Evolutionary conservation across 2,888 invertebrate species (phyloP).

Genomic region (Himalopsyche anomala): DNA sequence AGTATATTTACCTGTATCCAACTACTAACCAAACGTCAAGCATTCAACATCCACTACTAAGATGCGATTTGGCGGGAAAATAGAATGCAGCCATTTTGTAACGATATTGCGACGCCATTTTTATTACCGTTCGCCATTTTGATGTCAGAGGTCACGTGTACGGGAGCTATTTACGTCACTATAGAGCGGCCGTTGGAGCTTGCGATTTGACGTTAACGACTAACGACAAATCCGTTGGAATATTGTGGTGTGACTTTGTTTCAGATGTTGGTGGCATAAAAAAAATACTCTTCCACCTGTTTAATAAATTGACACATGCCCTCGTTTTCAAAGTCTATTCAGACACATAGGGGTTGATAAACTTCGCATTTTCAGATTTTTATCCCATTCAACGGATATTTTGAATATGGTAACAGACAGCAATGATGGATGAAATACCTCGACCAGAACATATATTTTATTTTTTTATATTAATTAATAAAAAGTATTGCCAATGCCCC

Average conservation of each 20-base stretch:
- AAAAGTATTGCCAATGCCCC: too few species aligned
- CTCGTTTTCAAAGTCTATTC: too few species aligned
- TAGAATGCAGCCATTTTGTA: constrained; percentile 6
- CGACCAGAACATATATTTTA: too few species aligned
- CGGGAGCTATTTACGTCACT: background rate
- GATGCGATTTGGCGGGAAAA: background rate
- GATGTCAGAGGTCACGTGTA: background rate
- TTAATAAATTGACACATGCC: too few species aligned
- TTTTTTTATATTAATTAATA: too few species aligned
- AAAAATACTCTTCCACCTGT: too few species aligned
- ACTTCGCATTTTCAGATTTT: background rate
- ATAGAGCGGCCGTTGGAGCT: background rate
- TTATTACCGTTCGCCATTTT: constrained; percentile 13
- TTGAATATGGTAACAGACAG: too few species aligned
- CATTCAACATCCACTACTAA: background rate
- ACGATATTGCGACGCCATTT: background rate
- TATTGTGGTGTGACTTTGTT: background rate
- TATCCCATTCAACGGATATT: too few species aligned
- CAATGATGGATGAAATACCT: too few species aligned
- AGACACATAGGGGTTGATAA: too few species aligned
- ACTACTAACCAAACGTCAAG: background rate
- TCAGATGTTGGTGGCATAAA: background rate
- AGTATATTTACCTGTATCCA: background rate
- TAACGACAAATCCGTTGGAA: constrained; percentile 8
- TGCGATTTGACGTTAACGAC: background rate